Percentiles rank a stretch among this genome's conserved stretches.
Conservation (phyloP, 2,797 vertebrate genomes). For the Pseudocheirus occidentalis region DNA sequence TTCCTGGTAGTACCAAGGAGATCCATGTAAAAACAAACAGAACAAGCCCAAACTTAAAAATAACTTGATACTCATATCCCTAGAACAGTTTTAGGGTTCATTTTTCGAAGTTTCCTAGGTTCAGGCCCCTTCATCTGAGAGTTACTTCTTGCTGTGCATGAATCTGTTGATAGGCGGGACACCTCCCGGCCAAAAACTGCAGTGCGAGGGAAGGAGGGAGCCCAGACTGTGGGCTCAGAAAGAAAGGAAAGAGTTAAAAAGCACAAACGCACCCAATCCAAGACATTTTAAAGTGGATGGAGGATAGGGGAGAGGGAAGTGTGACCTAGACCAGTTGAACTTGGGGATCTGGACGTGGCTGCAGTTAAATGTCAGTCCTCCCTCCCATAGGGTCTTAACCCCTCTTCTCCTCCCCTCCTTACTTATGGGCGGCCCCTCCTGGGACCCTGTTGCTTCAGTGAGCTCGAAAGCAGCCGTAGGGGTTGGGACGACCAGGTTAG, state of each 20-base stretch:
- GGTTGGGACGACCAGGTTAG: slow-evolving; percentile 29
- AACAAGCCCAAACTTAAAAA: slow-evolving; percentile 7
- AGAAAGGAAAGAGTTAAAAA: not conserved
- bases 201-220: slow-evolving; percentile 53
- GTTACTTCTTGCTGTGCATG: not conserved
- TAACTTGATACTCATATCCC: slow-evolving; percentile 18
- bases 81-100: not conserved
- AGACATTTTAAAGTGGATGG: not conserved
- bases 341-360: accelerated
- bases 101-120: not conserved
- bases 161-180: not conserved
- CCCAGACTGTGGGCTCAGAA: accelerated
- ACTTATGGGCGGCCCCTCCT: not conserved
- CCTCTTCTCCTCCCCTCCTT: not conserved
- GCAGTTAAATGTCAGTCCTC: not conserved
- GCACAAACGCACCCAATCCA: not conserved
- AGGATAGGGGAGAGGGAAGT: not conserved
- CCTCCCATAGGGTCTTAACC: not conserved
- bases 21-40: not conserved
- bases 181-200: slow-evolving; percentile 45
- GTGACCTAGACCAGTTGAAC: not conserved
- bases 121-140: not conserved
- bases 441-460: not conserved
- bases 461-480: not conserved
- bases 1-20: not conserved